phyloP scores from a whole-genome alignment of 2,888 invertebrate genomes.

The Tortrix viridana region DNA sequence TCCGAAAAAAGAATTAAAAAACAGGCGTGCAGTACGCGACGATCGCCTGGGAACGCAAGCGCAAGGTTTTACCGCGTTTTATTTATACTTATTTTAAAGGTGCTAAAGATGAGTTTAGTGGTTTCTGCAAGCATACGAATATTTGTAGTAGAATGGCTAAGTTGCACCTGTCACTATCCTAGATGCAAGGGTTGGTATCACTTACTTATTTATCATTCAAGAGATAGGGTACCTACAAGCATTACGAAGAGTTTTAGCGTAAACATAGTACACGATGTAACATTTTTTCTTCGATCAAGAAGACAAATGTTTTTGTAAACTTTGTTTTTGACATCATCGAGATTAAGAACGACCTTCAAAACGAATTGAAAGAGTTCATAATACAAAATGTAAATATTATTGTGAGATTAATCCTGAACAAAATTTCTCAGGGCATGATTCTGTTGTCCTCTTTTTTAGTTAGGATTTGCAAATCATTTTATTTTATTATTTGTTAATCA shows the following conservation, averaged over 20 bases:
- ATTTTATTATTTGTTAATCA: too few relatives aligned
- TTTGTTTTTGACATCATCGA: too few relatives aligned
- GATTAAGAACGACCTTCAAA: too few relatives aligned
- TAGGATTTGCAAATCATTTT: too few relatives aligned
- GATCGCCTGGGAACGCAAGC: slow-evolving; percentile 76
- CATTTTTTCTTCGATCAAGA: too few relatives aligned
- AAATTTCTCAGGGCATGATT: too few relatives aligned
- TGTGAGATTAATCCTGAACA: too few relatives aligned
- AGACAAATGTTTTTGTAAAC: too few relatives aligned
- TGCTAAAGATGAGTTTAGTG: slow-evolving; percentile 57
- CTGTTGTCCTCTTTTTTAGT: too few relatives aligned
- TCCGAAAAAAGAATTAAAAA: slow-evolving; percentile 68
- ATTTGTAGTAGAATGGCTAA: slow-evolving; percentile 64
- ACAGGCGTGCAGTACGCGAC: slow-evolving; percentile 66
- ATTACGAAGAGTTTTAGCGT: not conserved
- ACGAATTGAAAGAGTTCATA: too few relatives aligned
- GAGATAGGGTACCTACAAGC: too few relatives aligned
- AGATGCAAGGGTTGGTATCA: slow-evolving; percentile 47
- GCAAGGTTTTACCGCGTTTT: slow-evolving; percentile 56
- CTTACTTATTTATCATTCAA: not conserved
- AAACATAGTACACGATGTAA: not conserved
- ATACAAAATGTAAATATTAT: too few relatives aligned
- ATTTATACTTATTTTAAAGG: slow-evolving; percentile 56
- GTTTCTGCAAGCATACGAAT: slow-evolving; percentile 52
- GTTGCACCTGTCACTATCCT: slow-evolving; percentile 73